Evolutionary conservation across 2,113 vertebrate genomes (phyloP).

Genomic region (Eulemur macaco): DNA sequence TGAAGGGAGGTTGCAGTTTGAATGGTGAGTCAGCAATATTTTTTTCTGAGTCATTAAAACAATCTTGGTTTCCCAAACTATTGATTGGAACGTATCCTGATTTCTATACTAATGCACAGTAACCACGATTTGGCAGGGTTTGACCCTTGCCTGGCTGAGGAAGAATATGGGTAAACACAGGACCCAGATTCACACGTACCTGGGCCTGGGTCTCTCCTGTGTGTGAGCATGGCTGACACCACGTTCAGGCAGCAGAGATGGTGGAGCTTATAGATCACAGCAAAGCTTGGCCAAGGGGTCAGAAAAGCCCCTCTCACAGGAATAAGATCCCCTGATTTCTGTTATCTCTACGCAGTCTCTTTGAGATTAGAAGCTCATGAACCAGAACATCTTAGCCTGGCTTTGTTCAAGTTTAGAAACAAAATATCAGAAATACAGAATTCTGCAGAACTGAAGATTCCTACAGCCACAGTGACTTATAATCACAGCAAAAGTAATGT

Average conservation of each 20-base stretch:
- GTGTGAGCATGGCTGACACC: not conserved
- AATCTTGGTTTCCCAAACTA: not conserved
- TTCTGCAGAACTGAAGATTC: not conserved
- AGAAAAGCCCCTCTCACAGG: not conserved
- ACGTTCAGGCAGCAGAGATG: not conserved
- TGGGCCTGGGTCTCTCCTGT: not conserved
- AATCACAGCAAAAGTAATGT: not conserved
- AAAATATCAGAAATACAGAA: not conserved
- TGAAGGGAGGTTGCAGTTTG: not conserved
- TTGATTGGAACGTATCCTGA: not conserved
- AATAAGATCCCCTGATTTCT: not conserved
- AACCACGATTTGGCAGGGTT: not conserved
- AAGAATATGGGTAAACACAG: not conserved
- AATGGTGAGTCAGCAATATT: not conserved
- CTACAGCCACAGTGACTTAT: not conserved
- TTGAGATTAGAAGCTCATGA: not conserved
- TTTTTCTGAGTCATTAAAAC: not conserved
- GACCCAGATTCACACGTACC: not conserved
- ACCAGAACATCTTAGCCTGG: not conserved
- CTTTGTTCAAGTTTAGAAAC: not conserved
- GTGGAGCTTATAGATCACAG: not conserved
- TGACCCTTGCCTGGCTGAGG: not conserved
- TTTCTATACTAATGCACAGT: not conserved
- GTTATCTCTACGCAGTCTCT: not conserved
- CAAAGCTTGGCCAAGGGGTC: not conserved